phyloP scores from a whole-genome alignment of 2,797 vertebrate species.

The Falco columbarius region DNA sequence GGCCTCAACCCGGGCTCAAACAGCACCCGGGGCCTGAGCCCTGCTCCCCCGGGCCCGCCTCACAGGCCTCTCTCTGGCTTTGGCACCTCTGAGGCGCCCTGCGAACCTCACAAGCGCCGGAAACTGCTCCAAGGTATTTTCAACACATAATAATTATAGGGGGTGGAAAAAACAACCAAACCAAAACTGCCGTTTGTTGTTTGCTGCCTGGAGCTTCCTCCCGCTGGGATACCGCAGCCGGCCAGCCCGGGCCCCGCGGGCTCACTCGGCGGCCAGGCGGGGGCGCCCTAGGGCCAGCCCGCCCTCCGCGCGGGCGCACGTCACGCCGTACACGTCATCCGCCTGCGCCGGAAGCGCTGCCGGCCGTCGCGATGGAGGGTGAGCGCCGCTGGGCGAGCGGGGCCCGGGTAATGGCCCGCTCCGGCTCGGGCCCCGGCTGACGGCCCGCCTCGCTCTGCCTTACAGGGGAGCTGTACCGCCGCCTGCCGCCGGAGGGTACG shows the following conservation, averaged over 20 bases:
- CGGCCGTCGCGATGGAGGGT: neutral
- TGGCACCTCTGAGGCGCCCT: neutral
- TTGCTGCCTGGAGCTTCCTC: rapidly evolving
- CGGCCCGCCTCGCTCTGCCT: neutral
- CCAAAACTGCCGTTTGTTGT: rapidly evolving
- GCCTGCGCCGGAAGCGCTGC: neutral
- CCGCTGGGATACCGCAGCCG: rapidly evolving
- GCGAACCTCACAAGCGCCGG: neutral
- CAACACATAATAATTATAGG: neutral
- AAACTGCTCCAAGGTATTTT: rapidly evolving
- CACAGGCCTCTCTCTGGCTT: too few species aligned
- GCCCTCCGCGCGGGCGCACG: neutral
- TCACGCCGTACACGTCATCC: neutral
- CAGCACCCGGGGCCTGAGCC: neutral
- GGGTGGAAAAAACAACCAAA: too few species aligned
- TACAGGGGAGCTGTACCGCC: neutral
- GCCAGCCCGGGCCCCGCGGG: too few species aligned
- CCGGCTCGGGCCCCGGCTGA: neutral
- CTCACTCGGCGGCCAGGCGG: too few species aligned
- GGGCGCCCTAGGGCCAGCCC: too few species aligned
- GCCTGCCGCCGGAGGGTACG: neutral
- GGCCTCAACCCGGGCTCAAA: too few species aligned
- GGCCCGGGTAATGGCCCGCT: neutral
- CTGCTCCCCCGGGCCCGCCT: neutral
- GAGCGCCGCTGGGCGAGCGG: neutral